Conservation (phyloP, 2,113 vertebrate genomes). For the Ibidorhyncha struthersii region DNA sequence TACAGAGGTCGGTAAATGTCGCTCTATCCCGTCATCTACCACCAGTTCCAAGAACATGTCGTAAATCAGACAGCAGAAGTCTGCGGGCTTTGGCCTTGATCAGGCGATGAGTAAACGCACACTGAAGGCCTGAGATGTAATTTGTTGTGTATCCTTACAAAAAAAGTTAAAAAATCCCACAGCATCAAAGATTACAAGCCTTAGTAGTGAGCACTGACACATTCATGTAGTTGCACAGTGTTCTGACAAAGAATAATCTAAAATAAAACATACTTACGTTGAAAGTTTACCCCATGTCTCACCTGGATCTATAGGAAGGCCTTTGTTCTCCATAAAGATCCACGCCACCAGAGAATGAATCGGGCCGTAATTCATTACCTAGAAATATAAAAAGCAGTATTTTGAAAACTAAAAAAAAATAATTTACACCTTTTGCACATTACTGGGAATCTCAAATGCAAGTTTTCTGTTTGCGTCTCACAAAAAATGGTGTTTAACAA, state of each 20-base stretch:
- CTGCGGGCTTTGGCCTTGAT: background rate
- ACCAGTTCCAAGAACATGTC: background rate
- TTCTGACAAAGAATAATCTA: background rate
- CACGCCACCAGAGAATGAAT: slow-evolving; percentile 79
- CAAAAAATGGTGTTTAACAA: background rate
- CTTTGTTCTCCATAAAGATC: slow-evolving; percentile 86
- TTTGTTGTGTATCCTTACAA: background rate
- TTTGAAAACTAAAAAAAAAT: background rate
- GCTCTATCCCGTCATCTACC: background rate
- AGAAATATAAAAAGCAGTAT: slow-evolving; percentile 1
- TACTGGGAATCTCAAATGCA: background rate
- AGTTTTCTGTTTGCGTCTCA: background rate
- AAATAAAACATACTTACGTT: slow-evolving; percentile 74
- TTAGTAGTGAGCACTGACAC: background rate
- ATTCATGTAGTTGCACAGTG: background rate
- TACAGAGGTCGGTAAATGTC: background rate
- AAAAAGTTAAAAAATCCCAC: background rate
- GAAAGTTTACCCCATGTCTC: slow-evolving; percentile 84
- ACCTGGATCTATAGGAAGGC: slow-evolving; percentile 79
- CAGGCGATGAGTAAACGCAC: background rate
- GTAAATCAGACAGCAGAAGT: background rate
- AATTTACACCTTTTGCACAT: background rate
- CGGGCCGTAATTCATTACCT: slow-evolving; percentile 82
- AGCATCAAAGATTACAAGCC: background rate
- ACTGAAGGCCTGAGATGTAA: background rate